Percentiles rank a stretch among this genome's conserved stretches.
These are phyloP conservation scores for Rhopalosiphum padi DNA, from an alignment of 1,140 invertebrate species.

Conservation along the genomic window DNA sequence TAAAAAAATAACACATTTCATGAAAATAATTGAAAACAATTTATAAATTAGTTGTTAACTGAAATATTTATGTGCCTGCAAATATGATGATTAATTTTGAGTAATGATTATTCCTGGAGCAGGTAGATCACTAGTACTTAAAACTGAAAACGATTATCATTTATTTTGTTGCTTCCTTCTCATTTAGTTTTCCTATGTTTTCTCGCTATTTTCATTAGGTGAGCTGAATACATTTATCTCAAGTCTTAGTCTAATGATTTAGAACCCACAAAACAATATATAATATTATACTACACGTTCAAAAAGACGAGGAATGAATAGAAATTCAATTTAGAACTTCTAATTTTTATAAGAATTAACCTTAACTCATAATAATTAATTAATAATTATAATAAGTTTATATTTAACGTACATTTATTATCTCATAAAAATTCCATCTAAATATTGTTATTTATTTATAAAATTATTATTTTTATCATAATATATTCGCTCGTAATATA, in stretches of 20 bases:
- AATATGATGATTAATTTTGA: background rate
- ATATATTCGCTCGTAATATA: background rate
- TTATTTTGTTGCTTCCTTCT: constrained; percentile 10
- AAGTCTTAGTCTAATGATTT: background rate
- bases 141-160: constrained; percentile 26
- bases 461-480: background rate
- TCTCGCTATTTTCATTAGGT: background rate
- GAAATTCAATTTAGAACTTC: background rate
- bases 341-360: background rate
- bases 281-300: background rate
- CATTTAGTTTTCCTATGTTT: background rate
- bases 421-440: background rate
- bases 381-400: background rate
- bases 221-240: background rate
- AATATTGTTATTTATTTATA: background rate
- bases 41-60: background rate
- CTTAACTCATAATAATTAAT: background rate
- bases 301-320: no score
- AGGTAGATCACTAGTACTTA: constrained; percentile 2
- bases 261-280: background rate
- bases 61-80: background rate
- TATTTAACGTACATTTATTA: background rate
- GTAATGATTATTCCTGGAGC: background rate
- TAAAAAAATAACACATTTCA: background rate
- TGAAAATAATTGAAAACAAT: background rate